Percentiles rank a stretch among this genome's conserved stretches.
Evolutionary conservation across 2,113 vertebrate genomes (phyloP).

Genomic region (Pedetes capensis): DNA sequence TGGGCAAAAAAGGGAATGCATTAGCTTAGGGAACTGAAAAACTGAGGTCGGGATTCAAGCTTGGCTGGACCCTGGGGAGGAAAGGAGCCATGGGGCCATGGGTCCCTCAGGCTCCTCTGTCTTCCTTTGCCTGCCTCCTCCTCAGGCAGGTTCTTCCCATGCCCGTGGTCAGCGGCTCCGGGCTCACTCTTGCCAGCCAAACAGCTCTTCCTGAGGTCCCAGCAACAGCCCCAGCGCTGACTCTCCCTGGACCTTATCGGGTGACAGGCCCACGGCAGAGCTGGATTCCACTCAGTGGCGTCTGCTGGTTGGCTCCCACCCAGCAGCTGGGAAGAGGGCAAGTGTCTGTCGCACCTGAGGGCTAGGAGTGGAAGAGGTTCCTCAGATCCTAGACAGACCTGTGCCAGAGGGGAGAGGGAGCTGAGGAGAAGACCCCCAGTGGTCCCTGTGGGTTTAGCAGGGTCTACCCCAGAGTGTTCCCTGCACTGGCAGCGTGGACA

Average conservation of each 20-base stretch:
- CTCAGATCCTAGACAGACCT: not conserved
- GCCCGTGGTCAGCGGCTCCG: not conserved
- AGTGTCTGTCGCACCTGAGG: not conserved
- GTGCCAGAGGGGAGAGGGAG: not conserved
- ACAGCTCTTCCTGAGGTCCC: not conserved
- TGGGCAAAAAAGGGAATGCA: not conserved
- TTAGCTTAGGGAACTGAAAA: not conserved
- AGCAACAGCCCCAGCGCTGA: not conserved
- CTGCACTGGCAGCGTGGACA: accelerated
- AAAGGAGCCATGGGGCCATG: no score
- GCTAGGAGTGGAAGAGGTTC: not conserved
- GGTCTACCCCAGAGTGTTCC: not conserved
- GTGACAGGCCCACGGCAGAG: not conserved
- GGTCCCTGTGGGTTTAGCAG: not conserved
- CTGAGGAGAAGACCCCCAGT: not conserved
- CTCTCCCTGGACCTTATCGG: not conserved
- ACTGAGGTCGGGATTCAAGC: not conserved
- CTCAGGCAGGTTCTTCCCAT: not conserved
- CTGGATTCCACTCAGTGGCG: not conserved
- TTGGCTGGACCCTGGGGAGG: not conserved
- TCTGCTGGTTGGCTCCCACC: not conserved
- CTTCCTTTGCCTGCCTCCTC: not conserved
- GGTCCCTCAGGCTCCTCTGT: not conserved
- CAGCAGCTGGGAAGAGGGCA: not conserved
- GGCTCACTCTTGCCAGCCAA: not conserved